Percentiles rank a stretch among this genome's conserved stretches.
Evolutionary conservation across 1,140 invertebrate species (phyloP).

Genomic region (Drosophila obscura): DNA sequence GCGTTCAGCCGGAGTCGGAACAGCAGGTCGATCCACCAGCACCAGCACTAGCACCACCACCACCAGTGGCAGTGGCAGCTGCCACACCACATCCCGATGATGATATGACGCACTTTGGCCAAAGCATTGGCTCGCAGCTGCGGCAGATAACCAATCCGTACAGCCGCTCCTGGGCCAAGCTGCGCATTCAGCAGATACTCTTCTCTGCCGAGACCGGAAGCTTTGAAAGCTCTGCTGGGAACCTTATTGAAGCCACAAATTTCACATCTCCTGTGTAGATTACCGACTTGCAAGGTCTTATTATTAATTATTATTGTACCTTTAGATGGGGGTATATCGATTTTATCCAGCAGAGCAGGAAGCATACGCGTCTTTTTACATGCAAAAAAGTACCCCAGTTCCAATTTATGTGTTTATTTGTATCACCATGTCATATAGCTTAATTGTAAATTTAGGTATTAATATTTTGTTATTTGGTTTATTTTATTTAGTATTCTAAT

Average conservation of each 20-base stretch:
- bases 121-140: constrained; percentile 68
- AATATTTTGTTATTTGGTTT: too few relatives aligned
- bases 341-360: too few relatives aligned
- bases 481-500: too few relatives aligned
- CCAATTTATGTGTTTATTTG: too few relatives aligned
- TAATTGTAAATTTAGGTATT: too few relatives aligned
- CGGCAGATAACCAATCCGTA: constrained; percentile 65
- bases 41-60: not conserved
- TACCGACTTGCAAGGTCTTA: too few relatives aligned
- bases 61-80: not conserved
- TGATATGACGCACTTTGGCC: constrained; percentile 64
- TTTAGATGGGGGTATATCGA: too few relatives aligned
- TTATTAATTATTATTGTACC: too few relatives aligned
- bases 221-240: constrained; percentile 48
- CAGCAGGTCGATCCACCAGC: not conserved
- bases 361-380: too few relatives aligned
- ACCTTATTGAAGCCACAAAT: constrained; percentile 3
- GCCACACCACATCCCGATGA: constrained; percentile 36
- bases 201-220: constrained; percentile 75
- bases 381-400: too few relatives aligned
- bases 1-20: not conserved
- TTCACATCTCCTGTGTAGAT: constrained; percentile 17
- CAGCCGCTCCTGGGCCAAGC: constrained; percentile 70
- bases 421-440: too few relatives aligned
- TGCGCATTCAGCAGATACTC: constrained; percentile 76